phyloP scores from a whole-genome alignment of 2,797 vertebrate genomes.

The Enteromius anoplus region DNA sequence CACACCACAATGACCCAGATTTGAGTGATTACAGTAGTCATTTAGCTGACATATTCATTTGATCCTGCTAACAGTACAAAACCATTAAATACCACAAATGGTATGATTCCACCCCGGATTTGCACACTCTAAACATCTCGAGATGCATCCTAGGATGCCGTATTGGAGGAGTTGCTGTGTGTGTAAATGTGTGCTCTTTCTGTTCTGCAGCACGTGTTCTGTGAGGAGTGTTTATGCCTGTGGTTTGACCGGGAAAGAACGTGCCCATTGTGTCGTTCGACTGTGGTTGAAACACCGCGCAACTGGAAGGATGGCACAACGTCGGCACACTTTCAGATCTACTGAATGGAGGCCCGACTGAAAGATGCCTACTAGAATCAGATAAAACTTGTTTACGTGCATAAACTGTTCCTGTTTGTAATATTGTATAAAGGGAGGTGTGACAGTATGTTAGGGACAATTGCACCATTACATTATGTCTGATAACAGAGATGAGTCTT shows the following conservation, averaged over 20 bases:
- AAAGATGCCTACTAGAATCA: constrained; percentile 40
- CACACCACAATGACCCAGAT: neutral
- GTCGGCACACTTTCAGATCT: constrained; percentile 96
- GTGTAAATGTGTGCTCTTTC: neutral
- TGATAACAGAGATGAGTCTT: neutral
- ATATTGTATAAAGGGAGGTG: neutral
- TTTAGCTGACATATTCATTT: neutral
- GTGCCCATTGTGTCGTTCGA: constrained; percentile 92
- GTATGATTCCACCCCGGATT: neutral
- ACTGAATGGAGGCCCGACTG: constrained; percentile 70
- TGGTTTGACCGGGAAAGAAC: constrained; percentile 96
- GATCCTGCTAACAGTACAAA: neutral
- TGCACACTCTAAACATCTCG: neutral
- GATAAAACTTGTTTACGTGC: neutral
- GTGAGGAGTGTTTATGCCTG: constrained; percentile 94
- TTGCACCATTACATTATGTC: neutral
- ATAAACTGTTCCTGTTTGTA: neutral
- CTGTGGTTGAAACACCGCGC: constrained; percentile 86
- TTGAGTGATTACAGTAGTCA: neutral
- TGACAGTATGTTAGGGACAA: neutral
- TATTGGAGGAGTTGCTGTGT: neutral
- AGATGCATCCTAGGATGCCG: neutral
- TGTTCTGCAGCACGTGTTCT: constrained; percentile 90
- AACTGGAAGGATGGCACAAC: constrained; percentile 98
- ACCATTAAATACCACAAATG: neutral